These are phyloP conservation scores for Ranitomeya imitator DNA, from an alignment of 2,113 vertebrate genomes.

Conservation along the genomic window DNA sequence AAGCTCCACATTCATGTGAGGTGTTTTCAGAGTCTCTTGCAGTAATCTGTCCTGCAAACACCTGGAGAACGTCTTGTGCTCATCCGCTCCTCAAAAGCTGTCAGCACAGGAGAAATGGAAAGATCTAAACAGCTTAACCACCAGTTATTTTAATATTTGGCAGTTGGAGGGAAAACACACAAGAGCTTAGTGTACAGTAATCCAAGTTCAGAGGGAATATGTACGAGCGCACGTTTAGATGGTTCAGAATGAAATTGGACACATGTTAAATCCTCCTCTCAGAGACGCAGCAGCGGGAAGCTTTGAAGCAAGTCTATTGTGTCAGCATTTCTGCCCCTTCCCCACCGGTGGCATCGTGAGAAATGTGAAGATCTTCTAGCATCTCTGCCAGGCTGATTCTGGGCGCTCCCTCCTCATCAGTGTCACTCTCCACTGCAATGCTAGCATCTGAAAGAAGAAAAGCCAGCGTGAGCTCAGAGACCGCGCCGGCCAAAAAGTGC, in stretches of 20 bases:
- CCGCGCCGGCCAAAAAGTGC: constrained; percentile 6
- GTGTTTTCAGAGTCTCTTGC: too few species aligned
- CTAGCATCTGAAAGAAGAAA: constrained; percentile 73
- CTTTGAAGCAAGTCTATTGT: constrained; percentile 60
- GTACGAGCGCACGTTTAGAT: constrained; percentile 24
- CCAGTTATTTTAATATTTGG: constrained; percentile 50
- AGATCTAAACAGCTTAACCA: constrained; percentile 28
- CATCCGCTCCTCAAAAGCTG: constrained; percentile 2
- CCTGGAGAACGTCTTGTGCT: constrained; percentile 2
- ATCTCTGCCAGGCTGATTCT: constrained; percentile 89
- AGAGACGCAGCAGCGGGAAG: constrained; percentile 22
- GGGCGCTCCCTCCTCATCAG: constrained; percentile 90
- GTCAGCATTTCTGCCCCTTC: constrained; percentile 91
- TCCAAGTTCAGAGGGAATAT: constrained; percentile 41
- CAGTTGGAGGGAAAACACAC: constrained; percentile 22
- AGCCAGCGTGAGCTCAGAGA: constrained; percentile 19
- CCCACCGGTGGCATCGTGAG: constrained; percentile 87
- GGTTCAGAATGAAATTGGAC: constrained; percentile 43
- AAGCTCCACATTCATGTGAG: background rate
- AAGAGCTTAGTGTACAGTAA: constrained; percentile 50
- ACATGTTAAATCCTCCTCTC: constrained; percentile 45
- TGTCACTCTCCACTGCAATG: constrained; percentile 90
- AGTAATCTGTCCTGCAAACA: constrained; percentile 6
- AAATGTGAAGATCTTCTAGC: constrained; percentile 92
- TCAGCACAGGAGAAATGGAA: constrained; percentile 9